Conservation (phyloP, 2,888 invertebrate species). For the Leptinotarsa peninsularis region DNA sequence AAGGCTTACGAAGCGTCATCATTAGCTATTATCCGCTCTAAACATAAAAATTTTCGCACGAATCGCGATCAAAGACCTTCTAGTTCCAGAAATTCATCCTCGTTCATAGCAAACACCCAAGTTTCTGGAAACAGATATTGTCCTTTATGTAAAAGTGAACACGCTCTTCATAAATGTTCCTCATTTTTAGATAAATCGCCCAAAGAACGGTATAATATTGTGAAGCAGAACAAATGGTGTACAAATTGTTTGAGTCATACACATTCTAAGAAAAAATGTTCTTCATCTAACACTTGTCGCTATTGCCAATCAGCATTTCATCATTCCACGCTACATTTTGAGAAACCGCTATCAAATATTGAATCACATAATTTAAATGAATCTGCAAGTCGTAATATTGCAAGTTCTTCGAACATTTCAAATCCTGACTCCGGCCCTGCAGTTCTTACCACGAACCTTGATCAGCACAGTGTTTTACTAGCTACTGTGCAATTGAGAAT, state of each 20-base stretch:
- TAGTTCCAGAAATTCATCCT: neutral
- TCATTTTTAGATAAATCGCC: neutral
- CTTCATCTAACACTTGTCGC: constrained; percentile 12
- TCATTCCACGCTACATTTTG: constrained; percentile 19
- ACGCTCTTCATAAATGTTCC: neutral
- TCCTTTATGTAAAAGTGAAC: neutral
- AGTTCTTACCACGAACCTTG: neutral
- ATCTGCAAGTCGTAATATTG: neutral
- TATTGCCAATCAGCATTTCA: constrained; percentile 18
- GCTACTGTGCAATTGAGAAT: constrained; percentile 7
- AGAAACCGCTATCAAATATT: constrained; percentile 15
- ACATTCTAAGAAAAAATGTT: constrained; percentile 6
- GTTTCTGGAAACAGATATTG: neutral
- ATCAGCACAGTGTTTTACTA: constrained; percentile 12
- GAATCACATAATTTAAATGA: neutral
- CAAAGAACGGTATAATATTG: neutral
- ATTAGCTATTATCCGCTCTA: neutral
- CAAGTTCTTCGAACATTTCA: neutral
- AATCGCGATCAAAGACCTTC: neutral
- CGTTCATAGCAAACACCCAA: neutral
- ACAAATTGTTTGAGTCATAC: constrained; percentile 9
- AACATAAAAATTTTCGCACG: neutral
- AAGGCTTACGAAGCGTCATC: neutral
- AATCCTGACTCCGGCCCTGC: constrained; percentile 14
- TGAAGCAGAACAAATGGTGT: neutral